Base-by-base conservation (phyloP, 2,797 vertebrate species). In the Arctocebus calabarensis region DNA sequence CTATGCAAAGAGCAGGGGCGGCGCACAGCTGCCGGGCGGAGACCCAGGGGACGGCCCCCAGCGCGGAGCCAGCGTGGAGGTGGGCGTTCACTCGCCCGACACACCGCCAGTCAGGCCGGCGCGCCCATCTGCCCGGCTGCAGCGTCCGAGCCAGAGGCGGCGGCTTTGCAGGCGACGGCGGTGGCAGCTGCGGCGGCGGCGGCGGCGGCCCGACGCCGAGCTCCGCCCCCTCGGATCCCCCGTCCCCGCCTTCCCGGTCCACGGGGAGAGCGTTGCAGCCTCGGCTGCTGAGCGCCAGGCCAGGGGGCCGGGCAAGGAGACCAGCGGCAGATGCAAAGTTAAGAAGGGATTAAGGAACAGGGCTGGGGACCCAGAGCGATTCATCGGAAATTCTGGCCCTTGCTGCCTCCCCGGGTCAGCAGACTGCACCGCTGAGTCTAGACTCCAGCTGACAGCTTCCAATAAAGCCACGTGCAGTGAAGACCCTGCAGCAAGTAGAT, bases 141-240 rank as follows among this genome's bases (percentile, higher is more conserved):
- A 61, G 73, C 61, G 34, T 16, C 59, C 1, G 68, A 66, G 61
- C 17, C 2, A 14, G 45, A 45, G 74, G 25, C 4, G 10, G 90
- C 79, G 14, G 75, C 81, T 23, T 14, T 12, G 55, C 52, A 7
- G 55, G 59, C 4, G 22, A 43, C 17, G 16, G 71, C 52, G 2
- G 32, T 17, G 2, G 83, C 70, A 12, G 85, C 61, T 3, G 40
- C 79, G 1, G 48, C 66, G 0, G 57, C 66, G 3, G 66, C 71
- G 0, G n/a, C 55, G 1, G 34, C 77, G 29, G 90, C 78, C 40
- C 40, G 32, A 79, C 48, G 45, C 94, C 27, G 70, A 91, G 93
- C 97, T 93, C 97, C 93, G 90, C 97, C 96, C 91, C 86, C 62
- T 7, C 59, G 62, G 55, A 93, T 17, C 82, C 61, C 94, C 66